phyloP scores from a whole-genome alignment of 2,888 invertebrate species.

The Acronicta psi region DNA sequence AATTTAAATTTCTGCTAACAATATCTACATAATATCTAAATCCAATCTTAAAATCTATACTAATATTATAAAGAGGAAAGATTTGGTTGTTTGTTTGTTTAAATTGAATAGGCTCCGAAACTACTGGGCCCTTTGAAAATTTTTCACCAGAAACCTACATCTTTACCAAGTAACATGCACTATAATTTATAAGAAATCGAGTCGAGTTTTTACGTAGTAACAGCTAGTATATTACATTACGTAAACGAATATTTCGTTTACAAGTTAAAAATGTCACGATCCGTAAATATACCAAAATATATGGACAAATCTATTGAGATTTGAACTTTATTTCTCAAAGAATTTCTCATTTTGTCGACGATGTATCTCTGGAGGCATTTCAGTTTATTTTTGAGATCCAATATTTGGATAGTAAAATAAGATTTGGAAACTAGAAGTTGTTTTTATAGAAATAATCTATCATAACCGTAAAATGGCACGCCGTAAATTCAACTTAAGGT shows the following conservation, averaged over 20 bases:
- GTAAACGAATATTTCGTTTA: not conserved
- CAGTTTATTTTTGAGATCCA: slow-evolving; percentile 9
- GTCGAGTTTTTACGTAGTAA: too few relatives aligned
- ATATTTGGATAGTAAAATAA: slow-evolving; percentile 6
- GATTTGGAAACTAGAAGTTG: slow-evolving; percentile 5
- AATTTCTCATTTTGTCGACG: slow-evolving; percentile 8
- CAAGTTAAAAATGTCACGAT: not conserved
- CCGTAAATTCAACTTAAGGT: not conserved
- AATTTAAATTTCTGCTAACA: too few relatives aligned
- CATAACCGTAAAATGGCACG: not conserved
- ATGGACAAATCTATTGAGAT: not conserved
- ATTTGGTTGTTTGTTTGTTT: too few relatives aligned
- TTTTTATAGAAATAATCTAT: slow-evolving; percentile 9
- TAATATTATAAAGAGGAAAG: too few relatives aligned
- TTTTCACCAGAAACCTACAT: too few relatives aligned
- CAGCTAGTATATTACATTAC: not conserved
- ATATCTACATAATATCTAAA: too few relatives aligned
- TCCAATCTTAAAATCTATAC: too few relatives aligned
- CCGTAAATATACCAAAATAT: slow-evolving; percentile 1
- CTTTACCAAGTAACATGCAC: too few relatives aligned
- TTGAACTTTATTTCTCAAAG: slow-evolving; percentile 8
- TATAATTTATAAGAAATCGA: too few relatives aligned
- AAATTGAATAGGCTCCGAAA: too few relatives aligned
- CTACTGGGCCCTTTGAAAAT: too few relatives aligned
- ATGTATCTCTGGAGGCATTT: slow-evolving; percentile 14